Percentiles rank a stretch among this genome's conserved stretches.
phyloP scores from a whole-genome alignment of 2,797 vertebrate genomes.

The Hylomyscus alleni region DNA sequence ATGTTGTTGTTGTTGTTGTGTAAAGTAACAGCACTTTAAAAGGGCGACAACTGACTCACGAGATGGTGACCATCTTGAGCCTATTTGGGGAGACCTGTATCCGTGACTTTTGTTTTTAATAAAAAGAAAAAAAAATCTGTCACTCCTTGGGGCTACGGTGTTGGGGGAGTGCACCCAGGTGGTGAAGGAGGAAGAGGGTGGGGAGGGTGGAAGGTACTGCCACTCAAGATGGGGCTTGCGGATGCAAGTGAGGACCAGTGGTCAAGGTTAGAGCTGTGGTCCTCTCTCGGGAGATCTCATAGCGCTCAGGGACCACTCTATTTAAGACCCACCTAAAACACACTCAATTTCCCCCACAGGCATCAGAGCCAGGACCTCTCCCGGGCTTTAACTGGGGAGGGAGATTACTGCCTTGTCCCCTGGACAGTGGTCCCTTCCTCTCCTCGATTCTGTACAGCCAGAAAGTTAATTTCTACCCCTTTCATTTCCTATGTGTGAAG shows the following conservation, averaged over 20 bases:
- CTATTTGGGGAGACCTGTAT: constrained; percentile 85
- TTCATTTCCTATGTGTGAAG: not conserved
- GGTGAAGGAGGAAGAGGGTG: fast-evolving
- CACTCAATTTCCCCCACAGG: not conserved
- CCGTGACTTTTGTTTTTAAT: constrained; percentile 88
- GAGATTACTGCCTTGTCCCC: not conserved
- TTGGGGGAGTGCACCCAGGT: not conserved
- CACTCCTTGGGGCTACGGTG: constrained; percentile 45
- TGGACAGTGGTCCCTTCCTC: not conserved
- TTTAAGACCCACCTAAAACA: not conserved
- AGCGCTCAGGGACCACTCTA: not conserved
- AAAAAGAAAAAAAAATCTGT: constrained; percentile 69
- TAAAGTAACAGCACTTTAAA: constrained; percentile 97
- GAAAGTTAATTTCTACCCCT: not conserved
- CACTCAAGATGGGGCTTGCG: not conserved
- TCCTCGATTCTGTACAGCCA: not conserved
- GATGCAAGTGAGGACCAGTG: fast-evolving
- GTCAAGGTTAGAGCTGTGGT: not conserved
- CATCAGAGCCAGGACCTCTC: not conserved
- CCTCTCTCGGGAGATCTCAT: not conserved
- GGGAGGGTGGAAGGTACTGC: not conserved
- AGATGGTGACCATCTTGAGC: constrained; percentile 81
- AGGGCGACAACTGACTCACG: constrained; percentile 85
- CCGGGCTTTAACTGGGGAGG: not conserved
- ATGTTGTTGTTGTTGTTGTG: constrained; percentile 78